Percentiles rank a stretch among this genome's conserved stretches.
Conservation (phyloP, 2,888 invertebrate genomes). For the Bruchidius siliquastri region DNA sequence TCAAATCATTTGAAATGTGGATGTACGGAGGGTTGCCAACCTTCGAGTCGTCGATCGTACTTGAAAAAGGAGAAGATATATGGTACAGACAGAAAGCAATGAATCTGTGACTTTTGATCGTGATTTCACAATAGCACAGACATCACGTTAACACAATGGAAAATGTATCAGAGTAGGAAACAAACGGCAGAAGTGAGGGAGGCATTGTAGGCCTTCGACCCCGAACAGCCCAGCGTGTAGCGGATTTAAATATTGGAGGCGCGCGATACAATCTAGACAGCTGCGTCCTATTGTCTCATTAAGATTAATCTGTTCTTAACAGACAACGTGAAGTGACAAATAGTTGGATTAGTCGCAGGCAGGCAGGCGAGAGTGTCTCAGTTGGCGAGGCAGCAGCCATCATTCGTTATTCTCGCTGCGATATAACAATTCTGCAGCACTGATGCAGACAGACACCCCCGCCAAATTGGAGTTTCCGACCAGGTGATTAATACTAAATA, state of each 20-base stretch:
- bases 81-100: too few species aligned
- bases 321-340: slow-evolving; percentile 33
- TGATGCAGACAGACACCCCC: neutral
- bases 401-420: neutral
- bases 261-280: neutral
- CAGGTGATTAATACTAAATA: too few species aligned
- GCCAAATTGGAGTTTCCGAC: too few species aligned
- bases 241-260: neutral
- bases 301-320: slow-evolving; percentile 34
- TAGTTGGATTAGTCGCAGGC: slow-evolving; percentile 17
- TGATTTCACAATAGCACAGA: too few species aligned
- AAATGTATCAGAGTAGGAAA: too few species aligned
- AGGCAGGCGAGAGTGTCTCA: neutral
- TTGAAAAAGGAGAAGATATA: too few species aligned
- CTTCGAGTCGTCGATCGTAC: too few species aligned
- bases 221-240: neutral
- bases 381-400: neutral
- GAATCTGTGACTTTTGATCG: too few species aligned
- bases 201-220: slow-evolving; percentile 19
- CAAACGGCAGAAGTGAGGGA: slow-evolving; percentile 18
- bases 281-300: slow-evolving; percentile 25
- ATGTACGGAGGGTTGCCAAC: too few species aligned
- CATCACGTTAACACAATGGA: too few species aligned
- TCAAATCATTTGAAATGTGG: too few species aligned
- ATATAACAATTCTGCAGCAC: neutral